These are phyloP conservation scores for Coptotermes formosanus DNA, from an alignment of 1,140 invertebrate genomes.

Conservation along the genomic window DNA sequence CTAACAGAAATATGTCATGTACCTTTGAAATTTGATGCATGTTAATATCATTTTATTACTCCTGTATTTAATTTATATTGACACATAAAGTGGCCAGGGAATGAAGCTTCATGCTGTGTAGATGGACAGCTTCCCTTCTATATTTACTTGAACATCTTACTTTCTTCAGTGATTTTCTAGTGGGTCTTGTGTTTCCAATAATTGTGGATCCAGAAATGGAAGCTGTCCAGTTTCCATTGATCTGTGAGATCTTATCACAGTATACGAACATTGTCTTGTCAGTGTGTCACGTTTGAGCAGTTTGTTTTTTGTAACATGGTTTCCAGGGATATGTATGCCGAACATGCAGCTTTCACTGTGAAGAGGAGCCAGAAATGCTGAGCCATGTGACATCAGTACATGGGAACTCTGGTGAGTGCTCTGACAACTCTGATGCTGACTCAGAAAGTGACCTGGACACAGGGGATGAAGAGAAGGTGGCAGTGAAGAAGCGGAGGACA, in stretches of 20 bases:
- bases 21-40: no score
- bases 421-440: not conserved
- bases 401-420: not conserved
- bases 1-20: no score
- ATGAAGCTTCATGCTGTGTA: no score
- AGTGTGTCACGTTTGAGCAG: not conserved
- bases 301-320: not conserved
- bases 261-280: not conserved
- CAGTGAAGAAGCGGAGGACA: no score
- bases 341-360: not conserved
- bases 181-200: not conserved
- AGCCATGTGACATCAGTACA: slow-evolving; percentile 8
- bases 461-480: no score
- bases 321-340: slow-evolving; percentile 21
- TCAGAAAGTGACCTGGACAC: not conserved
- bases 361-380: slow-evolving; percentile 19
- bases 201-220: not conserved
- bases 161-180: not conserved
- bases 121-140: no score
- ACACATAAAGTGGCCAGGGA: no score
- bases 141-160: not conserved
- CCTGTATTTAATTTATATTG: no score
- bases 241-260: not conserved
- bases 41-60: no score
- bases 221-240: not conserved